These are phyloP conservation scores for Myopa tessellatipennis DNA, from an alignment of 2,888 invertebrate species.

Conservation along the genomic window DNA sequence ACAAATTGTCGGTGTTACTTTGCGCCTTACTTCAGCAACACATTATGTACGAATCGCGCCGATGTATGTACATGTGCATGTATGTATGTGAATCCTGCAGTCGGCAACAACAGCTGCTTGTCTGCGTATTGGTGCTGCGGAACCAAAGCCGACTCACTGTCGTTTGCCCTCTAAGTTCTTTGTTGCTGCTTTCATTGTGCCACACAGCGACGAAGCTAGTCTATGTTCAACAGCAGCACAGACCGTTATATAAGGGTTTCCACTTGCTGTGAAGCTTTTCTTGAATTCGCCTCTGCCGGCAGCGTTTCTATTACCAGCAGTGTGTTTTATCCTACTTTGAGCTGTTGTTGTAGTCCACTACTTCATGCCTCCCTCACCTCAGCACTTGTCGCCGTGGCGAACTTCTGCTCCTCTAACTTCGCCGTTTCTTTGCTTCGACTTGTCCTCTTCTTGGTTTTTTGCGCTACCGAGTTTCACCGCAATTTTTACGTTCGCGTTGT, in stretches of 20 bases:
- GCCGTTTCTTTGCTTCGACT: slow-evolving; percentile 26
- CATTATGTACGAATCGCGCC: slow-evolving; percentile 24
- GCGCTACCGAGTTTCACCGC: slow-evolving; percentile 33
- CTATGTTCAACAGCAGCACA: neutral
- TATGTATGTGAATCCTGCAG: neutral
- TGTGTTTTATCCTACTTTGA: slow-evolving; percentile 55
- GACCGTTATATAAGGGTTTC: slow-evolving; percentile 42
- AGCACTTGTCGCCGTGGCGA: no score
- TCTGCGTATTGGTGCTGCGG: slow-evolving; percentile 37
- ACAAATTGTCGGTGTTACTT: neutral
- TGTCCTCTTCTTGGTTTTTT: slow-evolving; percentile 36
- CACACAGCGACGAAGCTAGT: neutral
- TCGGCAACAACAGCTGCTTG: slow-evolving; percentile 30
- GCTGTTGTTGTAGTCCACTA: slow-evolving; percentile 41
- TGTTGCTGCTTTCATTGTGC: neutral
- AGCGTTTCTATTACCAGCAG: slow-evolving; percentile 12
- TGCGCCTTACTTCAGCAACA: neutral
- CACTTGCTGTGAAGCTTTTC: slow-evolving; percentile 21
- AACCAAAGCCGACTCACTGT: neutral
- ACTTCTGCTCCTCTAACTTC: neutral
- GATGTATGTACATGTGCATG: neutral
- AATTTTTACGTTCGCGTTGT: slow-evolving; percentile 27
- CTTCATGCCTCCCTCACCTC: slow-evolving; percentile 7
- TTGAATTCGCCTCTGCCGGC: slow-evolving; percentile 8
- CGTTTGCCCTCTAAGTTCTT: neutral